Evolutionary conservation across 2,113 vertebrate genomes (phyloP).

Genomic region (Lampris megalopsis): DNA sequence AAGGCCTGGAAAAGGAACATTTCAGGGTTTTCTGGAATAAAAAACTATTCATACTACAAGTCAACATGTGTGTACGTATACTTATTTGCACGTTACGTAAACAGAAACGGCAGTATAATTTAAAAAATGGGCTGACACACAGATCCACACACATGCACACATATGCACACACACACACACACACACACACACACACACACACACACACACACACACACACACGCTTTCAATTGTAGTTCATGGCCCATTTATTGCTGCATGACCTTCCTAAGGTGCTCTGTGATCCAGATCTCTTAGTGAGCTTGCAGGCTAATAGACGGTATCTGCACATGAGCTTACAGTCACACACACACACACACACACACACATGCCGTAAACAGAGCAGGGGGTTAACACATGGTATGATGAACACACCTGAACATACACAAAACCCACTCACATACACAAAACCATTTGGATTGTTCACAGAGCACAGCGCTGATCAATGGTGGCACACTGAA

Average conservation of each 20-base stretch:
- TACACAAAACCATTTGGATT: background rate
- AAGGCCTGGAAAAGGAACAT: too few relatives aligned
- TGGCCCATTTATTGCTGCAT: constrained; percentile 36
- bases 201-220: constrained; percentile 10
- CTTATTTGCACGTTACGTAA: background rate
- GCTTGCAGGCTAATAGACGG: constrained; percentile 33
- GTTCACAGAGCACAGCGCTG: constrained; percentile 18
- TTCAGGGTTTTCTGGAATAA: background rate
- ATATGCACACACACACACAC: background rate
- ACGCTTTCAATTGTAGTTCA: background rate
- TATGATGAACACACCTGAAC: background rate
- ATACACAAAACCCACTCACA: background rate
- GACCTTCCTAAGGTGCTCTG: constrained; percentile 36
- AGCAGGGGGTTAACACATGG: background rate
- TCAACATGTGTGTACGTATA: background rate
- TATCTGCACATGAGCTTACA: background rate
- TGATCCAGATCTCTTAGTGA: constrained; percentile 36
- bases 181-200: constrained; percentile 6
- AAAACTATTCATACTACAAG: background rate
- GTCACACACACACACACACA: background rate
- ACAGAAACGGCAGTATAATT: background rate
- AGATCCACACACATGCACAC: background rate
- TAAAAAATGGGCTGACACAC: background rate
- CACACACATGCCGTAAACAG: background rate
- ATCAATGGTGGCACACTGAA: constrained; percentile 4